Percentiles rank a stretch among this genome's conserved stretches.
Conservation (phyloP, 2,113 vertebrate genomes). For the Urocolius indicus region DNA sequence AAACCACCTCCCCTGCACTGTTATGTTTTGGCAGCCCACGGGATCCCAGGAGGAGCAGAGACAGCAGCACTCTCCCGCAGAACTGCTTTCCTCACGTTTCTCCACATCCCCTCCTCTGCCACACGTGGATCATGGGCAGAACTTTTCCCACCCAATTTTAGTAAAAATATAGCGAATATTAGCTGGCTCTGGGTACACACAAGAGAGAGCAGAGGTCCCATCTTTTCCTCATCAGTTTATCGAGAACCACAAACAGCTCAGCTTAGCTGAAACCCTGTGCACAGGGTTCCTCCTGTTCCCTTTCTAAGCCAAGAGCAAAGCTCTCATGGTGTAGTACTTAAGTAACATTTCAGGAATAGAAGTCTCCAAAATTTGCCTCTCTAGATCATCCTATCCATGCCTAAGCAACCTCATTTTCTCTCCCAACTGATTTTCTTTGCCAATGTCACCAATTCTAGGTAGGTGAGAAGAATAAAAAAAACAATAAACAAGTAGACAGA, state of each 20-base stretch:
- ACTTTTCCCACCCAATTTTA: background rate
- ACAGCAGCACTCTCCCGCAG: background rate
- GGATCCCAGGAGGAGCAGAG: background rate
- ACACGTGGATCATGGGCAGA: fast-evolving
- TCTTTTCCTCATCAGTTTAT: background rate
- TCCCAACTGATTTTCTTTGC: background rate
- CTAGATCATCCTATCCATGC: background rate
- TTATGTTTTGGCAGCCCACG: background rate
- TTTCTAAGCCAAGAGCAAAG: background rate
- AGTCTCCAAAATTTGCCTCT: background rate
- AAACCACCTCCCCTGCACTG: background rate
- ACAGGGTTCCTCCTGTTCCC: background rate
- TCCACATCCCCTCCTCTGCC: background rate
- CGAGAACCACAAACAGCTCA: background rate
- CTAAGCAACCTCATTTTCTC: background rate
- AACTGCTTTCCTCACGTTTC: background rate
- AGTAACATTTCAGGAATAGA: background rate
- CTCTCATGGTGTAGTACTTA: background rate
- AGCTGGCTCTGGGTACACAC: background rate
- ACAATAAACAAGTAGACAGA: background rate
- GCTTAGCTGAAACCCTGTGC: background rate
- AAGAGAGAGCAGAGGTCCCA: background rate
- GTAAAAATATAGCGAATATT: no score
- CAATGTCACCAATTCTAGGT: background rate
- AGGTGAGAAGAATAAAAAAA: conserved; percentile 30